Evolutionary conservation across 2,888 invertebrate genomes (phyloP), one percentile per base, ranked within the genome.

Genomic region (Unio delphinus): DNA sequence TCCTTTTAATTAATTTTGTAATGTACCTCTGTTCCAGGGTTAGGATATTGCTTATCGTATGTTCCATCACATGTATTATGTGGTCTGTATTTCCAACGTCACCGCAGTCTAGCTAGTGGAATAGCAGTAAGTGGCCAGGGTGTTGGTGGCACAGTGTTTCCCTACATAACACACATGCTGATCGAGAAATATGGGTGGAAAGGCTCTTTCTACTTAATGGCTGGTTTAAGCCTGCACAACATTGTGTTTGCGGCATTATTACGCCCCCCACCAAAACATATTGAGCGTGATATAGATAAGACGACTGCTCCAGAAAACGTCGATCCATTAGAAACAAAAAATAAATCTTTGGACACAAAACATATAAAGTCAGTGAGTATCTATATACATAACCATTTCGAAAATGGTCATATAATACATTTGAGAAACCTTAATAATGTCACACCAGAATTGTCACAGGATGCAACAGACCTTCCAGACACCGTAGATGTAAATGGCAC

Each of bases 21-120:
- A 7, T 34, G 7, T 34, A 34, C 11, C 56, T n/a, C 64, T 30
- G 61, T 80, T 79, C 23, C 76, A 86, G 87, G 86, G 60, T 65
- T 87, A 61, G 87, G 87, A 3, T 81, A 80, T 69, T 82, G 85
- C 68, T 64, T 86, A 71, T 74, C 76, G 11, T 87, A 86, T 62
- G 75, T 87, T 11, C 87, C 87, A 23, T 87, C 86, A 6, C 86
- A 85, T 69, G 83, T 86, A 8, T 77, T 87, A n/a, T 82, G 83
- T 64, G 87, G 86, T 3, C 69, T 86, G 54, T 86, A 87, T 75
- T 87, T 80, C 65, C 75, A 82, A 66, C 81, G 84, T 65, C 78
- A 85, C 58, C 77, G 83, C 18, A 86, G 84, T 65, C 64, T 87
- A 26, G 81, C 86, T 20, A 84, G 86, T 45, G 86, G 85, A 8